Percentiles rank a stretch among this genome's conserved stretches.
phyloP scores from a whole-genome alignment of 1,140 invertebrate genomes.

The Drosophila gunungcola region DNA sequence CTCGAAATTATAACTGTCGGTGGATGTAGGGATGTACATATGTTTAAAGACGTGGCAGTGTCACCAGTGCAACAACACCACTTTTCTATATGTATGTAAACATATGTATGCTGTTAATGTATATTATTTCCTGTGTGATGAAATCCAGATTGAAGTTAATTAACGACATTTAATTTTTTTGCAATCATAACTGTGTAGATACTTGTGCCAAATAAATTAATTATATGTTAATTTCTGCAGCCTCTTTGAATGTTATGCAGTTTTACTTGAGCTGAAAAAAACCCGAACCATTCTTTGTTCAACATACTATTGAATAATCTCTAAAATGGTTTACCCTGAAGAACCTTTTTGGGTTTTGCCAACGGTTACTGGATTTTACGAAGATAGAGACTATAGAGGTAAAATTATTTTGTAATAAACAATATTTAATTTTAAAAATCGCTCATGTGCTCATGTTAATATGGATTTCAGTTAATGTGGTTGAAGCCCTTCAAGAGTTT shows the following conservation, averaged over 20 bases:
- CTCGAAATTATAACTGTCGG: not conserved
- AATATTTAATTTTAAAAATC: not conserved
- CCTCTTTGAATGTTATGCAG: conserved; percentile 16
- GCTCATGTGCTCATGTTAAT: not conserved
- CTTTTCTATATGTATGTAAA: conserved; percentile 26
- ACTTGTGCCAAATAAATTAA: not conserved
- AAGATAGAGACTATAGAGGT: conserved; percentile 80
- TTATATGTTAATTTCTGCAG: conserved; percentile 12
- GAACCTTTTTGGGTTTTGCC: conserved; percentile 83
- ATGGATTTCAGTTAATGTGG: conserved; percentile 92
- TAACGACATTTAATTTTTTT: not conserved
- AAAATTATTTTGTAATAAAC: conserved; percentile 8
- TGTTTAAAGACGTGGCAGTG: conserved; percentile 47
- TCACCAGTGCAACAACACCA: conserved; percentile 37
- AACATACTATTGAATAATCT: conserved; percentile 30
- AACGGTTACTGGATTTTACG: conserved; percentile 78
- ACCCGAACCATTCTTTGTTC: not conserved
- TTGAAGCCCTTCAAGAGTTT: conserved; percentile 97
- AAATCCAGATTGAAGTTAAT: conserved; percentile 3
- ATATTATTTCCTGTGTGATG: conserved; percentile 10
- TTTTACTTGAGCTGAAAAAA: conserved; percentile 14
- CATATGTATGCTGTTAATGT: conserved; percentile 22
- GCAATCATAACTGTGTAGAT: too few relatives aligned
- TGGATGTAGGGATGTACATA: conserved; percentile 18
- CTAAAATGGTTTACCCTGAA: conserved; percentile 79